Evolutionary conservation across 1,140 invertebrate genomes (phyloP).

Genomic region (Cheumatopsyche charites): DNA sequence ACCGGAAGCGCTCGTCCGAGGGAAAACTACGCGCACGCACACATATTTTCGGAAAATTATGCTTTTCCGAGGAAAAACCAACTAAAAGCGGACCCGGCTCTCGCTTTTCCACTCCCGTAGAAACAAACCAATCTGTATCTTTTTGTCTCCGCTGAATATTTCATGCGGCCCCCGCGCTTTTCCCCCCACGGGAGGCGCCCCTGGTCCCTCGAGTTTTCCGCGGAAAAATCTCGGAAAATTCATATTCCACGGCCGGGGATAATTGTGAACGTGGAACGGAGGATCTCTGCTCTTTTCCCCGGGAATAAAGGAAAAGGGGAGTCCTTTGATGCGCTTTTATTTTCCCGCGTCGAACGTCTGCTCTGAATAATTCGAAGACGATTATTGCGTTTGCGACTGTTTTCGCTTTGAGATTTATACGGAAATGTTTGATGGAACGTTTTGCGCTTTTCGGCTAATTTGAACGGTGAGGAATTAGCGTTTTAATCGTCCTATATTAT

Average conservation of each 20-base stretch:
- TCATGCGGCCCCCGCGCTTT: conserved; percentile 17
- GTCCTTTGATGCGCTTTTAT: not conserved
- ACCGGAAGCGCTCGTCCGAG: not conserved
- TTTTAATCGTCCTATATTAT: too few relatives aligned
- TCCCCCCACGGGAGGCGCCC: not conserved
- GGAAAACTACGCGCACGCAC: not conserved
- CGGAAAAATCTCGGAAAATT: conserved; percentile 2
- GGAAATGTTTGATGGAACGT: too few relatives aligned
- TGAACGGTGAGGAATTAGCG: too few relatives aligned
- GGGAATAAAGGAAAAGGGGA: not conserved
- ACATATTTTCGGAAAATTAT: conserved; percentile 26
- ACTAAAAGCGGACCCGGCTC: not conserved
- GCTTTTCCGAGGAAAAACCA: not conserved
- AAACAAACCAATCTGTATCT: conserved; percentile 38
- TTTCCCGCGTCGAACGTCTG: not conserved
- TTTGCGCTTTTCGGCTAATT: too few relatives aligned
- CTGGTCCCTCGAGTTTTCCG: too few relatives aligned
- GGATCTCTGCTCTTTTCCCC: not conserved
- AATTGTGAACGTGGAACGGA: not conserved
- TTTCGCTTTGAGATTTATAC: not conserved
- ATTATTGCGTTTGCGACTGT: not conserved
- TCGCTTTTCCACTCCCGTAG: not conserved
- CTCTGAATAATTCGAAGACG: not conserved
- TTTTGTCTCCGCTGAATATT: conserved; percentile 37
- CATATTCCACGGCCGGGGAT: conserved; percentile 1